Evolutionary conservation across 1,140 invertebrate species (phyloP), one percentile per base, ranked within the genome.

Genomic region (Uloborus diversus): DNA sequence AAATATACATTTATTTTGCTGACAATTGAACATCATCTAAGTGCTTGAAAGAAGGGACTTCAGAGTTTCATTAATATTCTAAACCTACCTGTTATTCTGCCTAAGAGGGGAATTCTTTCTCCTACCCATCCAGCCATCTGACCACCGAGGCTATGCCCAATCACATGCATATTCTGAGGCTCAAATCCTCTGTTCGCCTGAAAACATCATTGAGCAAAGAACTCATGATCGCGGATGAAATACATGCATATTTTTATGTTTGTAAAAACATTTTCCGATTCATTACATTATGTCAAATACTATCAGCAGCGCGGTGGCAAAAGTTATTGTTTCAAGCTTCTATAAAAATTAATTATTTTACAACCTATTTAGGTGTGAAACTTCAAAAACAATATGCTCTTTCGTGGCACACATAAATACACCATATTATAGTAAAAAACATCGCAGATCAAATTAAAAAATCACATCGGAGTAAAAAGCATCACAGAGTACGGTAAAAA

Each of bases 121-220:
- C 95, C 95, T 11, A 92, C 89, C 85, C 96, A 96, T 1, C 87
- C 87, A 9, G 87, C 84, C 30, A 87, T 84, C 59, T 88, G 88
- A 23, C 86, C 86, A 7, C 88, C 88, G 1, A 88, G 81, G 59
- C 88, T 88, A 81, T 88, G 87, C 0, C 87, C 88, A 79, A 89
- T 87, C 14, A 88, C n/a, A 80, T 89, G 87, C 57, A 82, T 35
- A 37, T 83, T 81, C 30, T 84, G 83, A 1, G 85, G 61, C 14
- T 80, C 3, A 2, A 73, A 13, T 4, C 70, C 71, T 53, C 4
- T 56, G 27, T 33, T 33, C 4, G 32, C 32, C 71, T 76, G 25
- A 3, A 23, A 69, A 49, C 2, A 20, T 4, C 9, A n/a, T 7
- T 5, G 1, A 14, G 25, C 11, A 30, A 30, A 17, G 5, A 9